phyloP scores from a whole-genome alignment of 2,888 invertebrate genomes.

The Andrena flavipes region DNA sequence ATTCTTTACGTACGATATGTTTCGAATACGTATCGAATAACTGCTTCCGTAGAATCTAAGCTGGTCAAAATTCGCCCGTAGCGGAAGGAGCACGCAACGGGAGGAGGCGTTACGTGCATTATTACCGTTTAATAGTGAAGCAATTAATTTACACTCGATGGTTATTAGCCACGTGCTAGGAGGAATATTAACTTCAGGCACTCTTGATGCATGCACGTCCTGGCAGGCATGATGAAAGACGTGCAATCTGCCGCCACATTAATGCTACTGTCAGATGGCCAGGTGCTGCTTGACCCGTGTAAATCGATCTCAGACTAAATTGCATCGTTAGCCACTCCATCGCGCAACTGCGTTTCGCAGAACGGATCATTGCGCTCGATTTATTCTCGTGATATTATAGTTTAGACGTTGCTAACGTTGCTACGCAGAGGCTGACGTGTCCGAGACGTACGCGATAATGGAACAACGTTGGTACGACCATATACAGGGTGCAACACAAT shows the following conservation, averaged over 20 bases:
- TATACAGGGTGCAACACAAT: too few species aligned
- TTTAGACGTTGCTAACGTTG: constrained; percentile 30
- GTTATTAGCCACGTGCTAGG: constrained; percentile 68
- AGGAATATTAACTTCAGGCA: constrained; percentile 74
- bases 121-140: constrained; percentile 67
- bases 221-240: constrained; percentile 72
- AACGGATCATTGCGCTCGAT: constrained; percentile 69
- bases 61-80: constrained; percentile 1
- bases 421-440: background rate
- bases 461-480: background rate
- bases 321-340: constrained; percentile 76
- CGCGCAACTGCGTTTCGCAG: constrained; percentile 67
- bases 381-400: constrained; percentile 62
- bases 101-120: constrained; percentile 41
- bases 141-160: constrained; percentile 74
- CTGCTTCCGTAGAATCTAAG: background rate
- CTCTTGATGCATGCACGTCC: constrained; percentile 71
- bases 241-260: constrained; percentile 71
- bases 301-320: constrained; percentile 74
- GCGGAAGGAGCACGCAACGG: background rate
- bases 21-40: background rate
- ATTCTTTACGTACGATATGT: background rate
- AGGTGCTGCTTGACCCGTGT: constrained; percentile 72
- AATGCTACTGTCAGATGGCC: constrained; percentile 70
- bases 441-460: background rate